phyloP scores from a whole-genome alignment of 1,140 invertebrate genomes.

The Halictus rubicundus region DNA sequence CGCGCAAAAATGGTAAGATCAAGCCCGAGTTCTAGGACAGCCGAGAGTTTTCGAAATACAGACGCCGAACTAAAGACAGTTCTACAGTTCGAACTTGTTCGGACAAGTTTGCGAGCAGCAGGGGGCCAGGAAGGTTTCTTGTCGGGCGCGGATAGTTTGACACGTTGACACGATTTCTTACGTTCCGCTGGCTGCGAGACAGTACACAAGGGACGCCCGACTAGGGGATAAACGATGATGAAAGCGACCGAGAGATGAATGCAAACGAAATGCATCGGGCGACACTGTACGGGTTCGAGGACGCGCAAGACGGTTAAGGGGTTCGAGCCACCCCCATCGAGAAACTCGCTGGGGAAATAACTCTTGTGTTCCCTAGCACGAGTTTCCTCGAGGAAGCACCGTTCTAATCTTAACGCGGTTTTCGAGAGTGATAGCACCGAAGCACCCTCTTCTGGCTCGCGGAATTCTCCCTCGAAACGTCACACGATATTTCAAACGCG shows the following conservation, averaged over 20 bases:
- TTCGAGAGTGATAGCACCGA: too few relatives aligned
- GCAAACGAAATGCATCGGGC: slow-evolving; percentile 25
- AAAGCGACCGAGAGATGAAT: neutral
- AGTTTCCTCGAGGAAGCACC: too few relatives aligned
- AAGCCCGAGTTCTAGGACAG: too few relatives aligned
- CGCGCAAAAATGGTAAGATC: too few relatives aligned
- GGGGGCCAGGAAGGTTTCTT: neutral
- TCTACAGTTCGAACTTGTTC: neutral
- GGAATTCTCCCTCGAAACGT: too few relatives aligned
- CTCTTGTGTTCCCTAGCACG: too few relatives aligned
- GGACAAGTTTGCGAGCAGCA: neutral
- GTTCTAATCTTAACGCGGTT: too few relatives aligned
- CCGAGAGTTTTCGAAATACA: too few relatives aligned
- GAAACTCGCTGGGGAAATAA: neutral
- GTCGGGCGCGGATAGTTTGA: neutral
- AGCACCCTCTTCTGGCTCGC: too few relatives aligned
- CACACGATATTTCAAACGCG: too few relatives aligned
- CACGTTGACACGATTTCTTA: neutral
- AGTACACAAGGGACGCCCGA: neutral
- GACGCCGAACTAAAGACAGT: too few relatives aligned
- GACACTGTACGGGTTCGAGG: slow-evolving; percentile 18
- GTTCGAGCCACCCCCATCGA: neutral
- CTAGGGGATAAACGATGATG: neutral
- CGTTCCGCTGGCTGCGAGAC: neutral
- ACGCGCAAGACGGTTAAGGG: neutral